Evolutionary conservation across 2,888 invertebrate species (phyloP).

Genomic region (Scelioninae gen. 2): DNA sequence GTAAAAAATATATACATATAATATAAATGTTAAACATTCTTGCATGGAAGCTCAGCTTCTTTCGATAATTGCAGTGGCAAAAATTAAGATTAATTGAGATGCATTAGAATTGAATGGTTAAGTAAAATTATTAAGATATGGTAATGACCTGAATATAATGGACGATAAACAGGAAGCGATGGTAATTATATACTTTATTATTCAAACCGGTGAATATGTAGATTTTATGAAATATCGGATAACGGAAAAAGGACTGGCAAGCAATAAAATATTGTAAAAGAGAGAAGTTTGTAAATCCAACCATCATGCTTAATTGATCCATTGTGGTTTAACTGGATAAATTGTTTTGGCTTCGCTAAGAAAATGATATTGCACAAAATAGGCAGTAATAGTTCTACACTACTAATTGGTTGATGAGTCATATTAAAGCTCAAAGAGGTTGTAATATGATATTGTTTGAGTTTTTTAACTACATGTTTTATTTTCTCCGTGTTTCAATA

Average conservation of each 20-base stretch:
- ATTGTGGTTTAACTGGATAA: constrained; percentile 1
- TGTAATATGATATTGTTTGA: too few species aligned
- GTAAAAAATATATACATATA: too few species aligned
- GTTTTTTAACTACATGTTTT: too few species aligned
- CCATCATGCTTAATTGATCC: too few species aligned
- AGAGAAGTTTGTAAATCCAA: not conserved
- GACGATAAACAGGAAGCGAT: constrained; percentile 17
- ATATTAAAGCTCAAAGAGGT: too few species aligned
- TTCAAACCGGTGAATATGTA: constrained; percentile 21
- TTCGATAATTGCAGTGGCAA: not conserved
- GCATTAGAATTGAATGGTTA: constrained; percentile 11
- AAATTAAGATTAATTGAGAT: constrained; percentile 8
- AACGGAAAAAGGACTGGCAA: constrained; percentile 9
- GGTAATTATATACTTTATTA: constrained; percentile 19
- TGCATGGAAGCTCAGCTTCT: not conserved
- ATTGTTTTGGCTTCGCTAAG: not conserved
- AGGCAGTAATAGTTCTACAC: too few species aligned
- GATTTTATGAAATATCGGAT: constrained; percentile 32
- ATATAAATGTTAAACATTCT: constrained; percentile 6
- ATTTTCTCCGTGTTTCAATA: too few species aligned
- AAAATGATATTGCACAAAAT: not conserved
- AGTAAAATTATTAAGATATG: constrained; percentile 17
- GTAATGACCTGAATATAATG: constrained; percentile 33
- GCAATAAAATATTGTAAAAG: not conserved
- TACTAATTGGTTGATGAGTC: too few species aligned